Percentiles rank a stretch among this genome's conserved stretches.
phyloP scores from a whole-genome alignment of 2,797 vertebrate genomes.

The Tiaroga cobitis region DNA sequence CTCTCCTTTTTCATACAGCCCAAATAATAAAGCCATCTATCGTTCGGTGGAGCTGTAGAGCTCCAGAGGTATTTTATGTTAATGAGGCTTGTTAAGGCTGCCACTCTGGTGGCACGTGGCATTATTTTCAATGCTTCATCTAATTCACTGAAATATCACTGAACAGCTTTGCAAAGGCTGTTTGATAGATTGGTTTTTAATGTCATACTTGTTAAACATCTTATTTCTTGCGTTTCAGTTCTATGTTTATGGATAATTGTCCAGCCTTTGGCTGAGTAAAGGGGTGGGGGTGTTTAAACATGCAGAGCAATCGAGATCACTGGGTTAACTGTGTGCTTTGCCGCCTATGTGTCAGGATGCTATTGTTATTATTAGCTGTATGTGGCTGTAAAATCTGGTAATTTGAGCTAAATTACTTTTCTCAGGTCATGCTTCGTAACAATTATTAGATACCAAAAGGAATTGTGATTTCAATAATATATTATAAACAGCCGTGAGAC shows the following conservation, averaged over 20 bases:
- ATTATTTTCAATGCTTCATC: conserved; percentile 45
- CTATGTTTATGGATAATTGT: conserved; percentile 25
- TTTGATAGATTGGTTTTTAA: conserved; percentile 47
- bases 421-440: not conserved
- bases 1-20: conserved; percentile 13
- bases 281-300: not conserved
- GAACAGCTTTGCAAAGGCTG: conserved; percentile 4
- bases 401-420: conserved; percentile 34
- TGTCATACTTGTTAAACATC: conserved; percentile 45
- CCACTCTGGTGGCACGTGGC: conserved; percentile 26
- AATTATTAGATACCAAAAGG: conserved; percentile 36
- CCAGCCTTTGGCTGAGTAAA: not conserved
- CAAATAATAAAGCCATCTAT: conserved; percentile 44
- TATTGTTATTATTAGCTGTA: conserved; percentile 33
- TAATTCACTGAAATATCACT: conserved; percentile 40
- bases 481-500: conserved; percentile 17
- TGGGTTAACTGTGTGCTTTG: conserved; percentile 17
- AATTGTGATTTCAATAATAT: conserved; percentile 36
- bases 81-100: conserved; percentile 43
- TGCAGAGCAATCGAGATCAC: not conserved
- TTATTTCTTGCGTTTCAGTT: conserved; percentile 17
- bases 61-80: conserved; percentile 32
- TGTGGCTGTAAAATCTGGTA: conserved; percentile 31
- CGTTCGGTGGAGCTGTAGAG: conserved; percentile 11
- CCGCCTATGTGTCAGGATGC: conserved; percentile 2